phyloP scores from a whole-genome alignment of 2,797 vertebrate species.

The Masticophis lateralis region DNA sequence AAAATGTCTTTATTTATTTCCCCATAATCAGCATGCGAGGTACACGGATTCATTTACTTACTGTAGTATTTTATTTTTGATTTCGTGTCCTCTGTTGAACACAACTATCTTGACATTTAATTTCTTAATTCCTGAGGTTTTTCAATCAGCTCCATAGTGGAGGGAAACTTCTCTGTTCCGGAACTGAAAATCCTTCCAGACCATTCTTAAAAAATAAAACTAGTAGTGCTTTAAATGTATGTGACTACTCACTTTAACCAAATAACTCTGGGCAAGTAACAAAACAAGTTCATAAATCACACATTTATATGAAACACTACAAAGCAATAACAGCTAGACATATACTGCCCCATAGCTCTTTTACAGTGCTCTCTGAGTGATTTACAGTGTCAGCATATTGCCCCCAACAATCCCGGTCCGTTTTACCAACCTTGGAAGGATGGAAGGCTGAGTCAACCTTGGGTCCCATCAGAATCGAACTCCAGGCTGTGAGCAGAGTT shows the following conservation, averaged over 20 bases:
- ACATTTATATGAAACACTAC: background rate
- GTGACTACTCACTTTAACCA: background rate
- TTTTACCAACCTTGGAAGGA: background rate
- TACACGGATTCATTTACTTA: background rate
- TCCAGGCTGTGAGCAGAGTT: background rate
- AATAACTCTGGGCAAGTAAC: background rate
- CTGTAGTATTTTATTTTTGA: background rate
- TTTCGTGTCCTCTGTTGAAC: background rate
- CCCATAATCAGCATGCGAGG: background rate
- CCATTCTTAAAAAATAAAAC: background rate
- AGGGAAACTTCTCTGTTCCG: background rate
- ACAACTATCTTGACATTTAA: background rate
- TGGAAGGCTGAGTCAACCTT: background rate
- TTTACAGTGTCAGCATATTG: background rate
- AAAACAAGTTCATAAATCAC: background rate
- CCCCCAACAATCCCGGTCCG: background rate
- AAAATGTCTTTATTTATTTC: background rate
- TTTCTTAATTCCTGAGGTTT: background rate
- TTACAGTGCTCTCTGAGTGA: background rate
- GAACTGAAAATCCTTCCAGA: background rate
- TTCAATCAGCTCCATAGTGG: background rate
- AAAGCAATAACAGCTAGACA: background rate
- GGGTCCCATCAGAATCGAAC: background rate
- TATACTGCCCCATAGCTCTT: background rate
- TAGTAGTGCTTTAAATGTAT: background rate